A percentile compares a stretch with the other conserved stretches of the same genome.
Conservation (phyloP, 2,113 vertebrate species). For the Atrichornis clamosus region DNA sequence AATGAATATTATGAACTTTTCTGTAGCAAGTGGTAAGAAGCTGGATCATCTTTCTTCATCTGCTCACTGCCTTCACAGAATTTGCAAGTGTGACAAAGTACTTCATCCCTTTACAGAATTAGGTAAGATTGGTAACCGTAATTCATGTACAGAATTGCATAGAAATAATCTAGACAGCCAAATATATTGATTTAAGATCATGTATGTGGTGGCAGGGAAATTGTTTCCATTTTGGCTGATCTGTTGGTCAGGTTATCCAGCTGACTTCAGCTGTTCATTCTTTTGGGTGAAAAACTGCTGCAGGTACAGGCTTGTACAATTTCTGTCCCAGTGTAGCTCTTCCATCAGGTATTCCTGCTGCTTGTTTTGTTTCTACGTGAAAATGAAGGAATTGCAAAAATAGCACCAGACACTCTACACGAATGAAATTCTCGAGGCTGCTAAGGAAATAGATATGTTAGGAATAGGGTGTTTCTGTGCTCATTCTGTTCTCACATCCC, state of each 20-base stretch:
- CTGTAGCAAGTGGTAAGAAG: constrained; percentile 5
- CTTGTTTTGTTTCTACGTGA: neutral
- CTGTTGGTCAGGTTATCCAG: neutral
- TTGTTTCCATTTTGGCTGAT: neutral
- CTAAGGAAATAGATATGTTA: neutral
- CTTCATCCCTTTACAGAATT: neutral
- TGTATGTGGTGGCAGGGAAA: neutral
- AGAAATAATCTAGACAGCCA: neutral
- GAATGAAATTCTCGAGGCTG: neutral
- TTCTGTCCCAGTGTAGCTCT: neutral
- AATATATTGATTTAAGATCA: neutral
- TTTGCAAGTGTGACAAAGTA: neutral
- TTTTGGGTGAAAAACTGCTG: neutral
- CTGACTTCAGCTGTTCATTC: neutral
- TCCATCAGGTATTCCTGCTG: neutral
- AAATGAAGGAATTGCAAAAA: neutral
- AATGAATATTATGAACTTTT: neutral
- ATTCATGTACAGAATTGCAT: neutral
- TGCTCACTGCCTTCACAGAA: neutral
- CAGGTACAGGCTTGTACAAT: neutral
- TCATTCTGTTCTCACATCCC: neutral
- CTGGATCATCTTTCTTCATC: neutral
- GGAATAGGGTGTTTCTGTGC: neutral
- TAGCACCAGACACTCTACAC: neutral
- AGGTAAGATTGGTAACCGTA: neutral